Conservation (phyloP, 2,888 invertebrate species). For the Pollenia labialis region DNA sequence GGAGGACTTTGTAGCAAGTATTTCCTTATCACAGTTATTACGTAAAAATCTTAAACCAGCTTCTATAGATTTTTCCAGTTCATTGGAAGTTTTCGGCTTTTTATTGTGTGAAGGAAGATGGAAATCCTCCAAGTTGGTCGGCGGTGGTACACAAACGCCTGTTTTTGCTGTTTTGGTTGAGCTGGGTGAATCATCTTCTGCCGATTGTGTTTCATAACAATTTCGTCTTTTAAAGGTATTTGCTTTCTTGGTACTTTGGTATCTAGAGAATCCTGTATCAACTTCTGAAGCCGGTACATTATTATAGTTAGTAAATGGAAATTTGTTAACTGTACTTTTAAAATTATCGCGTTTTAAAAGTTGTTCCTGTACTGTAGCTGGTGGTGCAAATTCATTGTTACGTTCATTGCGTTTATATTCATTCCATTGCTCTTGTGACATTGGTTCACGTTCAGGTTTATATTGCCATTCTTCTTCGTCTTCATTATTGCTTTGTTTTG, state of each 20-base stretch:
- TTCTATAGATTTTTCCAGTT: slow-evolving; percentile 85
- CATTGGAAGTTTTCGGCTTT: slow-evolving; percentile 75
- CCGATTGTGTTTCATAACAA: slow-evolving; percentile 66
- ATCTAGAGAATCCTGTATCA: slow-evolving; percentile 70
- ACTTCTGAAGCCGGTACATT: slow-evolving; percentile 66
- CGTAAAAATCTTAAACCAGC: slow-evolving; percentile 86
- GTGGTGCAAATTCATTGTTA: slow-evolving; percentile 91
- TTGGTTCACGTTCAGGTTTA: slow-evolving; percentile 81
- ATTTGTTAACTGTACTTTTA: slow-evolving; percentile 66
- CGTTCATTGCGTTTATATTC: slow-evolving; percentile 89
- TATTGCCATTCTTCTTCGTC: slow-evolving; percentile 79
- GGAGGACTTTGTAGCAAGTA: slow-evolving; percentile 80
- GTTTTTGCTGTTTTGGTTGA: slow-evolving; percentile 69
- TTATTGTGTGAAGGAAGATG: slow-evolving; percentile 75
- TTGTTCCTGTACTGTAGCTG: slow-evolving; percentile 65
- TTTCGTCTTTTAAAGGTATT: slow-evolving; percentile 79
- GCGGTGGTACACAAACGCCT: slow-evolving; percentile 87
- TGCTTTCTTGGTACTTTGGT: slow-evolving; percentile 76
- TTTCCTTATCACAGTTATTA: slow-evolving; percentile 85
- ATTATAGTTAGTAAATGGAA: slow-evolving; percentile 37
- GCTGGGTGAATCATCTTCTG: slow-evolving; percentile 19
- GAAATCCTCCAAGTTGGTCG: slow-evolving; percentile 87
- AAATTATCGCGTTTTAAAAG: slow-evolving; percentile 78
- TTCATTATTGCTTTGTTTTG: not conserved
- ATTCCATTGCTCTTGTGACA: slow-evolving; percentile 84